Evolutionary conservation across 1,140 invertebrate genomes (phyloP).

Genomic region (Pseudomyrmex cubaensis): DNA sequence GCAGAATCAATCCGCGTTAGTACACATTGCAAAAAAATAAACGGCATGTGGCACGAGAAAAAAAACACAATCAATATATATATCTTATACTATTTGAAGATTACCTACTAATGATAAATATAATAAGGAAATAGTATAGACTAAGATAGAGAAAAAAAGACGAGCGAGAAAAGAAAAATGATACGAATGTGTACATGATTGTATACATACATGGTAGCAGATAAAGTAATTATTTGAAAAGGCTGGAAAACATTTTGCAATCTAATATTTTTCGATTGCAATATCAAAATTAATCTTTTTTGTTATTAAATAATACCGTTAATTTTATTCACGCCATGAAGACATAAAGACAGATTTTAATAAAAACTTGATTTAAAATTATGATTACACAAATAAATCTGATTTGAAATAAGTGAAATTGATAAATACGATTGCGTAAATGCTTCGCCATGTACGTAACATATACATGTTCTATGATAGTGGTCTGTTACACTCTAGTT

Average conservation of each 20-base stretch:
- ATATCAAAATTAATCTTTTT: slow-evolving; percentile 12
- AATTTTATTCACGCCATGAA: no score
- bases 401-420: slow-evolving; percentile 12
- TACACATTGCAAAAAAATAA: slow-evolving; percentile 68
- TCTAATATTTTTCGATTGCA: slow-evolving; percentile 4
- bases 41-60: slow-evolving; percentile 64
- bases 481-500: slow-evolving; percentile 63
- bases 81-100: slow-evolving; percentile 69
- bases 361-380: no score
- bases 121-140: slow-evolving; percentile 44
- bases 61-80: slow-evolving; percentile 60
- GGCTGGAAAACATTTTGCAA: no score
- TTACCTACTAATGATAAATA: slow-evolving; percentile 69
- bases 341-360: no score
- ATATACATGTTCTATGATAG: slow-evolving; percentile 27
- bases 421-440: slow-evolving; percentile 2
- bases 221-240: neutral
- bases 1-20: slow-evolving; percentile 68
- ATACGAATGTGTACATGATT: slow-evolving; percentile 54
- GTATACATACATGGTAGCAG: slow-evolving; percentile 53
- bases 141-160: slow-evolving; percentile 48
- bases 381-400: neutral
- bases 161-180: slow-evolving; percentile 45
- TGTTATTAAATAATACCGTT: neutral
- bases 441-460: slow-evolving; percentile 21